Conservation (phyloP, 2,113 vertebrate species). For the Passer montanus region DNA sequence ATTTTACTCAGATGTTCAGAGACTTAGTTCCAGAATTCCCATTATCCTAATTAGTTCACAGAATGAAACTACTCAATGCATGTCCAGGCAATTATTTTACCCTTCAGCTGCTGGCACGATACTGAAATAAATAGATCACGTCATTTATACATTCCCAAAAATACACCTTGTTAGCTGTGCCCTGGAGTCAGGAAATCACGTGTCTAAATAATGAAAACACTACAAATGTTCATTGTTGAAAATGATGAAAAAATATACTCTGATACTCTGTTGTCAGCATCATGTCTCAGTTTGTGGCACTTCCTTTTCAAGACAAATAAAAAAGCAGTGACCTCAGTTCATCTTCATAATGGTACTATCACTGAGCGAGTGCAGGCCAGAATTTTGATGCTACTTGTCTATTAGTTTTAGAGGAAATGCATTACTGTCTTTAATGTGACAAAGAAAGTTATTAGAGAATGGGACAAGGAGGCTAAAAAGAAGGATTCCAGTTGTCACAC, state of each 20-base stretch:
- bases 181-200: neutral
- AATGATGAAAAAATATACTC: neutral
- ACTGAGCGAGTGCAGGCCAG: neutral
- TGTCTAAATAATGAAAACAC: neutral
- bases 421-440: neutral
- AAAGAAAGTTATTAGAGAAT: neutral
- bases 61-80: neutral
- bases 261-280: neutral
- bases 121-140: neutral
- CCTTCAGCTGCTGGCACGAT: neutral
- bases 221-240: neutral
- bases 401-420: neutral
- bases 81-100: neutral
- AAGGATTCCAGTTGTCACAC: neutral
- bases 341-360: neutral
- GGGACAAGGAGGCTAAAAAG: neutral
- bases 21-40: slow-evolving; percentile 14
- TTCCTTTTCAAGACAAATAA: neutral
- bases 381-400: neutral
- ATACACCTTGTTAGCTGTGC: neutral
- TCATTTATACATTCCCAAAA: neutral
- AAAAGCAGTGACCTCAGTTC: neutral
- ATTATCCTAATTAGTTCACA: slow-evolving; percentile 6
- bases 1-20: neutral
- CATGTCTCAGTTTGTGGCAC: neutral